These are phyloP conservation scores for Rhynchopsitta pachyrhyncha DNA, from an alignment of 2,113 vertebrate species.

Conservation along the genomic window DNA sequence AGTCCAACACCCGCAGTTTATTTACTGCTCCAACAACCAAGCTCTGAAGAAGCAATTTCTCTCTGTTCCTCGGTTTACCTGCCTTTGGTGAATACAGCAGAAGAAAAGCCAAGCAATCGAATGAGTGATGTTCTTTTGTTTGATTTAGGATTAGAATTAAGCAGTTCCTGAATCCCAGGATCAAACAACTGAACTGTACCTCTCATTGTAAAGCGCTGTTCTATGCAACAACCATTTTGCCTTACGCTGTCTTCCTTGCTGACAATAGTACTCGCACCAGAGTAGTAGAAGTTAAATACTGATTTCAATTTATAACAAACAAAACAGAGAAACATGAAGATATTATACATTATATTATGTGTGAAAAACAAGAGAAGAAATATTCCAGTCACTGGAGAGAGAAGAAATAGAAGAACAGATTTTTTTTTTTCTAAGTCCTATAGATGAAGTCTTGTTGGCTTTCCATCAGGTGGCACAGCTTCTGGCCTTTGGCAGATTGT, in stretches of 20 bases:
- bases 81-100: neutral
- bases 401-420: neutral
- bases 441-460: neutral
- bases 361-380: neutral
- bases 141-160: neutral
- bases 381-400: neutral
- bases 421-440: neutral
- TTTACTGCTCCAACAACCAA: neutral
- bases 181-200: neutral
- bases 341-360: neutral
- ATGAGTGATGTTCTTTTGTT: neutral
- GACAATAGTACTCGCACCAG: fast-evolving
- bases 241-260: neutral
- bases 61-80: neutral
- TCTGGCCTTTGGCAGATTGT: neutral
- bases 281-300: neutral
- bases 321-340: neutral
- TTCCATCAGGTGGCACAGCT: neutral
- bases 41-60: neutral
- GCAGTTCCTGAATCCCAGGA: neutral
- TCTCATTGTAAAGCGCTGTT: neutral
- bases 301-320: neutral
- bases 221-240: neutral
- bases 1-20: neutral
- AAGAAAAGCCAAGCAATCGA: neutral